Evolutionary conservation across 1,140 invertebrate species (phyloP), one percentile per base, ranked within the genome.

Genomic region (Trialeurodes vaporariorum): DNA sequence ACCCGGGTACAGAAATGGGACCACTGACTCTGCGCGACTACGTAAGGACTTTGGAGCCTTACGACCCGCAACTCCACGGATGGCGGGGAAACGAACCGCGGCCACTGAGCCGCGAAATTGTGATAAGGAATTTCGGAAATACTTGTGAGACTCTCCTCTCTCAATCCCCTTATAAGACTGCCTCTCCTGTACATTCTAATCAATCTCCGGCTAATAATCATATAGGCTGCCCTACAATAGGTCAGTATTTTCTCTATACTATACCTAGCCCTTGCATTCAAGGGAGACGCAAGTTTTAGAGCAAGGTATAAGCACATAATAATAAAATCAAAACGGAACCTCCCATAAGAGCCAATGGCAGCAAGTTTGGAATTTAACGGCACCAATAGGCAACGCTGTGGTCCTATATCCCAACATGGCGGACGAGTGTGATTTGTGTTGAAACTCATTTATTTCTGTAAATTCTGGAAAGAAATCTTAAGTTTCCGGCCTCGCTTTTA

Each of bases 21-120:
- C 72, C 72, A 21, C 60, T 70, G 64, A 69, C 72, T 25, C 65
- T 73, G 65, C 61, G 71, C 26, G 71, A 73, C n/a, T 72, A 73
- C 40, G 70, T 73, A 25, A 70, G 69, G 25, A 71, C 72, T 0
- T 59, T 72, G 64, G 70, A 72, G 49, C 72, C 72, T n/a, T 73
- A 73, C 65, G 70, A 73, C 60, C 72, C 72, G 2, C 67, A 69
- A 58, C 40, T 71, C n/a, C 72, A 73, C 67, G 72, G 72, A 25
- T 73, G 72, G 72, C 67, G 72, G 24, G 72, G 71, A 23, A 63
- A 70, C 58, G 71, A 72, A 64, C 72, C 72, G 12, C 65, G 61
- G 17, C 40, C 59, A n/a, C 25, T 68, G 67, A 61, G 67, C n/a
- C 64, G 61, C 62, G 62, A 49, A 49, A 49, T 49, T 49, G 34